Conservation (phyloP, 2,888 invertebrate genomes). For the Noctua janthina region DNA sequence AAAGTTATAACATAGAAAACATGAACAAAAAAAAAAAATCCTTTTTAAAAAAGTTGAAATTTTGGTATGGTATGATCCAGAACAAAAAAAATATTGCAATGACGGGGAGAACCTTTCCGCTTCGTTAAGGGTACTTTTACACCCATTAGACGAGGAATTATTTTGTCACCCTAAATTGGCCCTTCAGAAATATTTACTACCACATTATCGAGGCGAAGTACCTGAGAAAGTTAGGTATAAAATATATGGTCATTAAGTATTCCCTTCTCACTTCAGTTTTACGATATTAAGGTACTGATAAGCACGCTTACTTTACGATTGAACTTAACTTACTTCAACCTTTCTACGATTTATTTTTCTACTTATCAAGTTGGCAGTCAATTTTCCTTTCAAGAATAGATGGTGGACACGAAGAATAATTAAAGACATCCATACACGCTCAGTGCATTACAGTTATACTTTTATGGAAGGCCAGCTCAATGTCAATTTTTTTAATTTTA, state of each 20-base stretch:
- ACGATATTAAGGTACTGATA: constrained; percentile 30
- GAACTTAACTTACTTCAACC: background rate
- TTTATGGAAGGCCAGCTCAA: background rate
- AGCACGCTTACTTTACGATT: constrained; percentile 5
- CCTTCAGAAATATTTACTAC: background rate
- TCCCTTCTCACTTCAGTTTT: constrained; percentile 6
- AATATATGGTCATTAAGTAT: background rate
- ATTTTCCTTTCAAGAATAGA: background rate
- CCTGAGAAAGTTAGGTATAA: constrained; percentile 12
- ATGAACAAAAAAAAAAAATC: no score
- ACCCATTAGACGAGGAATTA: background rate
- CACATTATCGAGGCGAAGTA: constrained; percentile 14
- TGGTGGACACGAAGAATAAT: background rate
- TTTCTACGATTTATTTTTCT: background rate
- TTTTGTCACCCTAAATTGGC: background rate
- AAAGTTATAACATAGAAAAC: no score
- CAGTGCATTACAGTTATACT: background rate
- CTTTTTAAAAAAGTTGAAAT: no score
- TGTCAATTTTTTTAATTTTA: background rate
- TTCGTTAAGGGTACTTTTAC: no score
- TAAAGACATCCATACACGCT: background rate
- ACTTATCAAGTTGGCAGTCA: background rate
- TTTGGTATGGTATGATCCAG: no score
- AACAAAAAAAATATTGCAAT: no score
- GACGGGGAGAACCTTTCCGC: no score